Conservation (phyloP, 2,888 invertebrate species). For the Steinernema carpocapsae region DNA sequence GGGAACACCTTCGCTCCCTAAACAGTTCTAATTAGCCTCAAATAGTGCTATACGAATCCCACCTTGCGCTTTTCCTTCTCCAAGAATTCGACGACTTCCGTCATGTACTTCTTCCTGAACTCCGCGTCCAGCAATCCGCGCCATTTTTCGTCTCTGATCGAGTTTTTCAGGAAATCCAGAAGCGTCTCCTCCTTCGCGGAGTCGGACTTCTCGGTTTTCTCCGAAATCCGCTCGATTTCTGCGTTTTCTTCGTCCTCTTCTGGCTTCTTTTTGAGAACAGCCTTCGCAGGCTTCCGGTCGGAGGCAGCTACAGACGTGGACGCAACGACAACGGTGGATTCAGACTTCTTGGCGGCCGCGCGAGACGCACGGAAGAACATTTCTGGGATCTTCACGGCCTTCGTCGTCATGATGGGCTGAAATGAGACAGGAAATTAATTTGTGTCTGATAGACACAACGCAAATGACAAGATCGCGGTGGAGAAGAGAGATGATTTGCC, state of each 20-base stretch:
- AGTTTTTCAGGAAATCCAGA: neutral
- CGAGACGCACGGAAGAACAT: constrained; percentile 43
- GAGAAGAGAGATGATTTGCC: neutral
- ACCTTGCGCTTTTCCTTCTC: constrained; percentile 55
- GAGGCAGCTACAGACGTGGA: constrained; percentile 15
- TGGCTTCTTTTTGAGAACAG: too few species aligned
- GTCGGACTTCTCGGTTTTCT: constrained; percentile 14
- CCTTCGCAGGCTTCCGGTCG: too few species aligned
- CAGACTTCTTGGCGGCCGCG: constrained; percentile 24
- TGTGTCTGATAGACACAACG: too few species aligned
- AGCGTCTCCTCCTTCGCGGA: constrained; percentile 18
- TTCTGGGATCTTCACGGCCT: constrained; percentile 43
- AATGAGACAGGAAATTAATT: too few species aligned
- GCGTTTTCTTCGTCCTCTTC: constrained; percentile 1
- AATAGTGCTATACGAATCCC: neutral
- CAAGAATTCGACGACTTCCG: constrained; percentile 64
- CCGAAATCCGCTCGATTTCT: constrained; percentile 9
- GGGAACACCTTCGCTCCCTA: constrained; percentile 69
- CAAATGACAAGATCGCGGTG: too few species aligned
- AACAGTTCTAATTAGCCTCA: constrained; percentile 36
- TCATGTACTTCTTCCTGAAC: constrained; percentile 67
- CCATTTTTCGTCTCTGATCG: constrained; percentile 50
- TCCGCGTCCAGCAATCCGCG: constrained; percentile 55
- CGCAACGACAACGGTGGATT: constrained; percentile 3
- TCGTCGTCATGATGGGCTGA: neutral